A percentile compares a stretch with the other conserved stretches of the same genome.
Conservation (phyloP, 2,797 vertebrate species). For the Myotis daubentonii region DNA sequence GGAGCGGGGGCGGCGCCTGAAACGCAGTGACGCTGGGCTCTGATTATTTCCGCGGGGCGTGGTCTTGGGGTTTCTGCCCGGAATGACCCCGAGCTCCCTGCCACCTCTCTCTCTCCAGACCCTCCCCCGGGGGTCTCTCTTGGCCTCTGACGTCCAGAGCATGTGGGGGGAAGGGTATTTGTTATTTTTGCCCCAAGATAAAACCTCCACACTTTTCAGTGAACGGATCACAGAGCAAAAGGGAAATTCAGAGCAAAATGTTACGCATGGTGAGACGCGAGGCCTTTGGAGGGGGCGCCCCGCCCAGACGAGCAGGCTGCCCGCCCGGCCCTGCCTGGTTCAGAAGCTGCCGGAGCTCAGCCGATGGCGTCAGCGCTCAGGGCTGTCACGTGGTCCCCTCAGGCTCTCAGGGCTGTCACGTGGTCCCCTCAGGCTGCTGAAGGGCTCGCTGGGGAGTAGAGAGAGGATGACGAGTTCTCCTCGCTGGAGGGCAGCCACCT, state of each 20-base stretch:
- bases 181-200: not conserved
- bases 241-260: not conserved
- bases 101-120: accelerated
- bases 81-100: accelerated
- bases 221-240: not conserved
- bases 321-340: not conserved
- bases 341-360: not conserved
- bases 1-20: accelerated
- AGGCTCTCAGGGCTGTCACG: not conserved
- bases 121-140: not conserved
- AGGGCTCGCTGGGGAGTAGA: not conserved
- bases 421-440: not conserved
- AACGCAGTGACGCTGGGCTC: not conserved
- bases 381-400: not conserved
- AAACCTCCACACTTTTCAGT: not conserved
- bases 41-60: accelerated
- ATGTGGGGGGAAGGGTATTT: too few species aligned
- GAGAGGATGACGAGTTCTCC: not conserved
- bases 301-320: not conserved
- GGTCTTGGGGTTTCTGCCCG: not conserved
- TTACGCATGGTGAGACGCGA: not conserved
- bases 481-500: accelerated
- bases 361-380: not conserved
- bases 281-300: not conserved
- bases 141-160: too few species aligned